Percentiles rank a stretch among this genome's conserved stretches.
Evolutionary conservation across 1,140 invertebrate species (phyloP).

Genomic region (Platyscapa corneri): DNA sequence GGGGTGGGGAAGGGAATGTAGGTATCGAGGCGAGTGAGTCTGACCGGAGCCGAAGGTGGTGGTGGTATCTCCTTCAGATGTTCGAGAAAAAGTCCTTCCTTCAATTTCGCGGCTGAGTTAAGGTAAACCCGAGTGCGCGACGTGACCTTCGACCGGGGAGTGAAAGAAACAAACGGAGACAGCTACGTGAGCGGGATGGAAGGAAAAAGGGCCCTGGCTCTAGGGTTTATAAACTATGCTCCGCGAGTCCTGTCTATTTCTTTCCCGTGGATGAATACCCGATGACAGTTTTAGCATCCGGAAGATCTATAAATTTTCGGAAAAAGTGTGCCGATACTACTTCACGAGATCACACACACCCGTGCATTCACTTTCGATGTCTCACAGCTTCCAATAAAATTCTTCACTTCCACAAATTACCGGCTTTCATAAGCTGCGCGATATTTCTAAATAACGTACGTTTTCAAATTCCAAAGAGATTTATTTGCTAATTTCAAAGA

Average conservation of each 20-base stretch:
- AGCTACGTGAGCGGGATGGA: neutral
- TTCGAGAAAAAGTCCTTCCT: slow-evolving; percentile 55
- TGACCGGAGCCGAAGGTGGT: neutral
- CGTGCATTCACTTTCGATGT: no score
- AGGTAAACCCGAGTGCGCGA: slow-evolving; percentile 11
- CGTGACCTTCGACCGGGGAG: neutral
- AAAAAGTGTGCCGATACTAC: slow-evolving; percentile 36
- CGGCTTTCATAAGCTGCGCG: no score
- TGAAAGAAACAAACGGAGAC: slow-evolving; percentile 9
- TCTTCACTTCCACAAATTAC: no score
- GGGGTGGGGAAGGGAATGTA: slow-evolving; percentile 13
- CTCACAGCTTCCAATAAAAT: no score
- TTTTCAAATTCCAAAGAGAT: no score
- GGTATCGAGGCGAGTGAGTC: neutral
- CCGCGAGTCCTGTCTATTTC: slow-evolving; percentile 35
- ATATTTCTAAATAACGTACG: no score
- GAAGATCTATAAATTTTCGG: neutral
- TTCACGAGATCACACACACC: no score
- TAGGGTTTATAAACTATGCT: no score
- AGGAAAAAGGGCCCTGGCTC: no score
- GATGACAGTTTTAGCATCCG: slow-evolving; percentile 61
- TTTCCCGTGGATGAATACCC: slow-evolving; percentile 41
- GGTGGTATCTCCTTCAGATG: slow-evolving; percentile 47
- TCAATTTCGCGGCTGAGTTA: slow-evolving; percentile 57
- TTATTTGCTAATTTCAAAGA: no score